Evolutionary conservation across 2,113 vertebrate species (phyloP), one percentile per base, ranked within the genome.

Genomic region (Ceratotherium simum): DNA sequence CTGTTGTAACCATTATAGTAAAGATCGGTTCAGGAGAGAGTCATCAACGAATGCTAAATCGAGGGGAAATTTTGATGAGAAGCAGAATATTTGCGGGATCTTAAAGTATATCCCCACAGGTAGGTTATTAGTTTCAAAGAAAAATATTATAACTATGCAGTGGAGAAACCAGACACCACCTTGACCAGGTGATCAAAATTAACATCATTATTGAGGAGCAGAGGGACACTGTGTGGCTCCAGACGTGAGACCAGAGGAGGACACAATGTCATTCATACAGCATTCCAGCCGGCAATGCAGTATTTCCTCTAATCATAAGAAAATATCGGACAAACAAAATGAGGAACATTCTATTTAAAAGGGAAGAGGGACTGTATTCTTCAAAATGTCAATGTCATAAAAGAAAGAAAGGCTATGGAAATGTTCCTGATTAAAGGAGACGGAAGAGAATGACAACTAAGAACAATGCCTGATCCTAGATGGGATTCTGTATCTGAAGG

Each of bases 361-460:
- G 56, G 58, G 78, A 83, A 95, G 39, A 89, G 79, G 91, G 54
- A 51, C 33, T 14, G 20, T 82, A 76, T 27, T 58, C 78, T 96
- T 96, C 90, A 89, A 92, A 89, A 97, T 90, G 97, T 95, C 96
- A 95, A 29, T 93, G 96, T 97, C 94, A 89, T 81, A 89, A 81
- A 86, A 89, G 96, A 93, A 91, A 97, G 79, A 84, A 64, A 90
- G 48, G 84, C 75, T 96, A 69, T 48, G 86, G 91, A 75, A 72
- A 39, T 72, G 76, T 56, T 95, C 85, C 86, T 81, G 82, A 97
- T 96, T 93, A 96, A 93, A 92, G 48, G 80, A 60, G 36, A 94
- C 82, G 78, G 31, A 90, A 83, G 58, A 87, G 72, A 84, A 3
- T 62, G 95, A 95, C 83, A 79, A 31, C 46, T 5, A n/a, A 86